Evolutionary conservation across 2,888 invertebrate species (phyloP).

Genomic region (Tromatobia lineatoria): DNA sequence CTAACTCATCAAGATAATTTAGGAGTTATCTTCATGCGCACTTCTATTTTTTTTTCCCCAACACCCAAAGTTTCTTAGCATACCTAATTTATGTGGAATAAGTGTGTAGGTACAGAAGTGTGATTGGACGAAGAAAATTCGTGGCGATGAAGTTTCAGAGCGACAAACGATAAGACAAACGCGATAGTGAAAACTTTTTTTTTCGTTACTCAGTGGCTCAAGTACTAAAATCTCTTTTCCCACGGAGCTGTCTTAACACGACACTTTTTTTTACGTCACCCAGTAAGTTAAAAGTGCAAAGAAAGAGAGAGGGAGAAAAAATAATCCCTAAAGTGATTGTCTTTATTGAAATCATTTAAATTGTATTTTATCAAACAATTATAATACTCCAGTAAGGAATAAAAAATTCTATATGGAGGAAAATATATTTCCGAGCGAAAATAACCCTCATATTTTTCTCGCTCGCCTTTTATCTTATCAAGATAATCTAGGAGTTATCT

Average conservation of each 20-base stretch:
- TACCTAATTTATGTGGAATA: constrained; percentile 21
- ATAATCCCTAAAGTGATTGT: constrained; percentile 1
- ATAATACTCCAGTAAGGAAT: neutral
- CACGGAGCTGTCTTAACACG: constrained; percentile 11
- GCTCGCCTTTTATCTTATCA: constrained; percentile 19
- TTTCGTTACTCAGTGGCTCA: neutral
- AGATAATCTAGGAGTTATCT: constrained; percentile 31
- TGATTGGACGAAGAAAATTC: constrained; percentile 1
- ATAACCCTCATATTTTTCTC: constrained; percentile 15
- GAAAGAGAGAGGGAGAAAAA: constrained; percentile 31
- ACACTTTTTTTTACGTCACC: constrained; percentile 1
- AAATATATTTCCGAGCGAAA: neutral
- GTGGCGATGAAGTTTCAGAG: constrained; percentile 28
- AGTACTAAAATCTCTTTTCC: neutral
- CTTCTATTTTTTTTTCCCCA: neutral
- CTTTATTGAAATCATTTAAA: neutral
- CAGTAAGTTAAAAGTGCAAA: constrained; percentile 11
- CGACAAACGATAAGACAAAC: constrained; percentile 25
- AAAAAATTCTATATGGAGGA: neutral
- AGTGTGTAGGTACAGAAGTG: neutral
- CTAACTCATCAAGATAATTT: constrained; percentile 33
- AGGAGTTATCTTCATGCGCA: neutral
- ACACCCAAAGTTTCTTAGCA: neutral
- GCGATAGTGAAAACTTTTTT: constrained; percentile 6
- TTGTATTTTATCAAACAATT: neutral